These are phyloP conservation scores for Anthrax anthrax DNA, from an alignment of 2,888 invertebrate genomes.

Conservation along the genomic window DNA sequence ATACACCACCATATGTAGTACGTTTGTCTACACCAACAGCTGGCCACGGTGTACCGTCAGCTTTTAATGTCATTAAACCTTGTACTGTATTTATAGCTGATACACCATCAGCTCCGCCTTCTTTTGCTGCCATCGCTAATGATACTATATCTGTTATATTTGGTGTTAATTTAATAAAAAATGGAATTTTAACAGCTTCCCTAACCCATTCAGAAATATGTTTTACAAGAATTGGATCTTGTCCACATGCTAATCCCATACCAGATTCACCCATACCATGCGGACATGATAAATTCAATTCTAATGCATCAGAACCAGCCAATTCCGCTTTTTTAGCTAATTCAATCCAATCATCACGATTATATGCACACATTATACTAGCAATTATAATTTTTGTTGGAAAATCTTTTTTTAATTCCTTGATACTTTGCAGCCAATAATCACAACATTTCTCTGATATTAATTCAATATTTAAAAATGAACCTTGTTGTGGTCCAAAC, in stretches of 20 bases:
- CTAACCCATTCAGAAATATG: slow-evolving; percentile 87
- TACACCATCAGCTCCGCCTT: slow-evolving; percentile 86
- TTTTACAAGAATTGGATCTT: slow-evolving; percentile 77
- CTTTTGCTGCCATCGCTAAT: slow-evolving; percentile 80
- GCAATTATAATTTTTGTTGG: slow-evolving; percentile 84
- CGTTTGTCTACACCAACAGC: slow-evolving; percentile 60
- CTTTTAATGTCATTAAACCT: slow-evolving; percentile 76
- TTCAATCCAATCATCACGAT: slow-evolving; percentile 75
- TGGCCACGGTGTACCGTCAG: slow-evolving; percentile 84
- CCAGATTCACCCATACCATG: slow-evolving; percentile 98
- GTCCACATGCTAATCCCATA: slow-evolving; percentile 97
- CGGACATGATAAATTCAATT: slow-evolving; percentile 92
- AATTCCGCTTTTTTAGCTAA: slow-evolving; percentile 61
- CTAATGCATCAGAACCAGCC: slow-evolving; percentile 87
- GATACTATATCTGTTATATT: slow-evolving; percentile 88
- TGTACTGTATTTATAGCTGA: slow-evolving; percentile 97
- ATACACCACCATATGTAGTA: slow-evolving; percentile 91
- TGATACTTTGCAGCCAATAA: slow-evolving; percentile 84
- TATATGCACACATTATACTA: slow-evolving; percentile 88
- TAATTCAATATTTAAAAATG: slow-evolving; percentile 94
- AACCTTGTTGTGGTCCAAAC: slow-evolving; percentile 91
- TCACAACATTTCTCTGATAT: slow-evolving; percentile 92
- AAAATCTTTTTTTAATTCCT: slow-evolving; percentile 81
- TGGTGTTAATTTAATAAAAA: slow-evolving; percentile 95
- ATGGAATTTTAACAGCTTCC: slow-evolving; percentile 74